Evolutionary conservation across 2,888 invertebrate genomes (phyloP), one percentile per base, ranked within the genome.

Genomic region (Ischnura elegans): DNA sequence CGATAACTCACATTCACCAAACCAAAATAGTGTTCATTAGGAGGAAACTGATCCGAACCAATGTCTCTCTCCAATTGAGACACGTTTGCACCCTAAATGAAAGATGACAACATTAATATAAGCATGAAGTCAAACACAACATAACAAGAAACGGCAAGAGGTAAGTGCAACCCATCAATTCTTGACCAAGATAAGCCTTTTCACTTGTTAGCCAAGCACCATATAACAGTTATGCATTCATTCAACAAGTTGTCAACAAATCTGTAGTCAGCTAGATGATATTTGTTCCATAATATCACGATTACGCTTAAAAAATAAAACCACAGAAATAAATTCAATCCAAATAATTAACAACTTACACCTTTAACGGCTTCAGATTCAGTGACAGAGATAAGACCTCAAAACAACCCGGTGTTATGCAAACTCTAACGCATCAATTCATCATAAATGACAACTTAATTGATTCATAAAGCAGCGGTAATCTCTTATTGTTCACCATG

Each of bases 51-150:
- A 96, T 99, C 99, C 95, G 99, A 98, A 95, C 99, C 99, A 96
- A 99, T 99, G 97, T 99, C 99, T 97, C 99, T 98, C 97, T 99
- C 99, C 96, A 99, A 97, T 96, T 99, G 99, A 95, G 99, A 99
- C 96, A 99, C 98, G 97, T 99, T 99, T 96, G 99, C 99, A 97
- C 99, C 99, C 99, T 99, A 96, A 94, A 97, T 96, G 25, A 86
- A 94, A 87, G 42, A 25, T 55, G 29, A 36, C 51, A 55, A 0
- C 25, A 47, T 16, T 16, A 16, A 76, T 3, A 87, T 61, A 47
- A 36, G 1, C n/a, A 43, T 51, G 25, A 25, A 93, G 16, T 87
- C 61, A 21, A 2, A 42, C 25, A 51, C 13, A 36, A 36, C 0
- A 13, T 10, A 10, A 13, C 0, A 29, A 2, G 2, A 36, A 36